A percentile compares a stretch with the other conserved stretches of the same genome.
phyloP scores from a whole-genome alignment of 2,888 invertebrate species.

The Nephrotoma guestfalica region DNA sequence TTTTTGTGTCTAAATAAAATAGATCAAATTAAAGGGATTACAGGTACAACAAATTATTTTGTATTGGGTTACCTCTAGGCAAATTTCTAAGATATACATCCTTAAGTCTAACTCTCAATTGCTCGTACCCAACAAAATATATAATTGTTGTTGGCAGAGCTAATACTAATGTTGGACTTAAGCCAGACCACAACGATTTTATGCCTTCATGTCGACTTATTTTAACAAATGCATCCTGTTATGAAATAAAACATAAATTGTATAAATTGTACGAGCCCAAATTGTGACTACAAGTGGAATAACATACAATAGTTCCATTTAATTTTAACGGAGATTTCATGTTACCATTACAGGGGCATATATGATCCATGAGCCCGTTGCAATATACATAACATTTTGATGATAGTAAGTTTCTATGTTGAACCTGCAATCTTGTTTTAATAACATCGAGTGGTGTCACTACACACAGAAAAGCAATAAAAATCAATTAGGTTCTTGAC shows the following conservation, averaged over 20 bases:
- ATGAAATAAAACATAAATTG: background rate
- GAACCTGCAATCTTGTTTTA: slow-evolving; percentile 92
- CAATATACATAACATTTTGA: slow-evolving; percentile 91
- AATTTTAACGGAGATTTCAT: slow-evolving; percentile 32
- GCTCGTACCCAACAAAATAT: slow-evolving; percentile 96
- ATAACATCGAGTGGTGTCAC: slow-evolving; percentile 99
- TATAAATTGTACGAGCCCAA: background rate
- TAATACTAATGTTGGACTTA: slow-evolving; percentile 88
- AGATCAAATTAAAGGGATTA: slow-evolving; percentile 2
- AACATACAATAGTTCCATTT: slow-evolving; percentile 54
- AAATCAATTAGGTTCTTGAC: background rate
- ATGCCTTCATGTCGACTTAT: slow-evolving; percentile 83
- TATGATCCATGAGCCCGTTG: slow-evolving; percentile 97
- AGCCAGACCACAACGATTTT: slow-evolving; percentile 87
- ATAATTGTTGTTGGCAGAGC: slow-evolving; percentile 93
- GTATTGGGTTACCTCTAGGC: background rate
- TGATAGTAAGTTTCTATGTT: slow-evolving; percentile 66
- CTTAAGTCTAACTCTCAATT: slow-evolving; percentile 54
- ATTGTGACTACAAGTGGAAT: background rate
- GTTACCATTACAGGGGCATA: slow-evolving; percentile 64
- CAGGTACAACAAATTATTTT: slow-evolving; percentile 15
- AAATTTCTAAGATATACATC: slow-evolving; percentile 29
- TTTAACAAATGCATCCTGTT: slow-evolving; percentile 88
- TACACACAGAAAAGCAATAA: slow-evolving; percentile 23
- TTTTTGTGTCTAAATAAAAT: slow-evolving; percentile 18